These are phyloP conservation scores for Salvelinus namaycush DNA, from an alignment of 2,113 vertebrate genomes.

Conservation along the genomic window DNA sequence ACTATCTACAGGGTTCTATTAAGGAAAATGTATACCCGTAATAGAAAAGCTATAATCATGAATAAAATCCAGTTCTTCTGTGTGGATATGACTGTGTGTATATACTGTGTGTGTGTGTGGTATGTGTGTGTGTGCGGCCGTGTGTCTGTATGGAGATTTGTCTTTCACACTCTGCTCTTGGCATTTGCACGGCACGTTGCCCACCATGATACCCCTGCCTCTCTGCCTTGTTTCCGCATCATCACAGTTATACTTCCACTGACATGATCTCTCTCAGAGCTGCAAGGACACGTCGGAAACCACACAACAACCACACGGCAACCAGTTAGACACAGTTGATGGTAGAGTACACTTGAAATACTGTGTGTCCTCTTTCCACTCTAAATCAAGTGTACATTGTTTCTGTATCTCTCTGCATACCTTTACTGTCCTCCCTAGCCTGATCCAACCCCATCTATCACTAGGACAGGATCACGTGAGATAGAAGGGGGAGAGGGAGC, in stretches of 20 bases:
- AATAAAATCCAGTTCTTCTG: not conserved
- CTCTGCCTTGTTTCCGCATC: not conserved
- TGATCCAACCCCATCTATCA: conserved; percentile 19
- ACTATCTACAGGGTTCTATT: not conserved
- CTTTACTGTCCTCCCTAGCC: not conserved
- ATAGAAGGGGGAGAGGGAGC: not conserved
- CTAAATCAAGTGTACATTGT: not conserved
- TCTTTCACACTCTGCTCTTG: conserved; percentile 21
- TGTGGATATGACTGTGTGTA: not conserved
- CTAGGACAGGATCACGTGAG: not conserved
- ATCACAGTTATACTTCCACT: not conserved
- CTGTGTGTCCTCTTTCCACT: not conserved
- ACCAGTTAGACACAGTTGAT: not conserved
- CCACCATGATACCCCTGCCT: conserved; percentile 25
- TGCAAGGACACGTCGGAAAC: not conserved
- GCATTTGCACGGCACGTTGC: conserved; percentile 26
- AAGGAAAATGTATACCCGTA: too few relatives aligned
- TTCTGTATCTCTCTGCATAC: not conserved
- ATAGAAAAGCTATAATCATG: not conserved
- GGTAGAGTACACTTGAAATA: not conserved
- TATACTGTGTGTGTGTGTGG: not conserved
- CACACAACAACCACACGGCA: not conserved
- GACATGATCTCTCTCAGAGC: conserved; percentile 6
- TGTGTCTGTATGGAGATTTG: conserved; percentile 1
- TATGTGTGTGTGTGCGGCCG: not conserved